Evolutionary conservation across 1,140 invertebrate species (phyloP), one percentile per base, ranked within the genome.

Genomic region (Coptotermes formosanus): DNA sequence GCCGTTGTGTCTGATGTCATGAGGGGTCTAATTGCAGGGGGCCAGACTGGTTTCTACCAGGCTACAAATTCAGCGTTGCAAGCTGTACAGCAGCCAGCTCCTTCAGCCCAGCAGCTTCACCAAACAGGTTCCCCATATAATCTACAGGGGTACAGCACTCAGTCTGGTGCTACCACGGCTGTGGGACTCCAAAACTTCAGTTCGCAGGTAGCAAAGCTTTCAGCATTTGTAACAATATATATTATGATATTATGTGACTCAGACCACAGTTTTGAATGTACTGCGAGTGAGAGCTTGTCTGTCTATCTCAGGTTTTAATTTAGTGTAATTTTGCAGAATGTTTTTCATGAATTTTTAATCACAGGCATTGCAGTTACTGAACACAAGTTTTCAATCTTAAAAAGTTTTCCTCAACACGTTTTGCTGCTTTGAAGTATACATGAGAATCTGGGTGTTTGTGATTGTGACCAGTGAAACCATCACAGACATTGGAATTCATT

Each of bases 151-250:
- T 89, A 88, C 91, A 91, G 87, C 91, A 91, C 88, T 30, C 88
- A 93, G 86, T 87, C 92, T 44, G 91, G 92, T 43, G 92, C 89
- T 88, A 90, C 92, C 84, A 92, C 89, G 48, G 92, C 90, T 85
- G 93, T 92, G 88, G 93, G 92, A 85, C 91, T 94, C 55, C 93
- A 94, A 88, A 93, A 92, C 69, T 94, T 93, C 88, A 92, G 92
- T 83, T 94, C 93, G 52, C 92, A 93, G 89, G 86, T 86, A 32
- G 16, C 14, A 52, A 84, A 23, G 14, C 25, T 48, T 25, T 82
- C 19, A 44, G 21, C 12, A 1, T 82, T 32, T 44, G 43, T 82
- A 21, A 9, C 30, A 82, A 21, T 21, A 81, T 30, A n/a, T 81
- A 30, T 48, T 48, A 9, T 55, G 19, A 55, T 55, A 30, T n/a